These are phyloP conservation scores for Sycophaga agraensis DNA, from an alignment of 1,140 invertebrate genomes.

Conservation along the genomic window DNA sequence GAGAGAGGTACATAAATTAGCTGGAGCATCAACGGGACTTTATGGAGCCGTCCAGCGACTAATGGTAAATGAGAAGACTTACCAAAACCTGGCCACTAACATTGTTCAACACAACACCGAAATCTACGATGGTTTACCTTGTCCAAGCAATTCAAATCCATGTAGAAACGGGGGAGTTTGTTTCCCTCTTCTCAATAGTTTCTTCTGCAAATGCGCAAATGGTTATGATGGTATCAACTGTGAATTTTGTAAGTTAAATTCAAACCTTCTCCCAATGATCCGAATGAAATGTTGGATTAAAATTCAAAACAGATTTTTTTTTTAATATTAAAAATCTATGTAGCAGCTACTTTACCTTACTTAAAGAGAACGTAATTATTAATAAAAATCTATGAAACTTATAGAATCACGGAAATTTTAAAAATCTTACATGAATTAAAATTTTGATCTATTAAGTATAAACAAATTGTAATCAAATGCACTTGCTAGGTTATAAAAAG, in stretches of 20 bases:
- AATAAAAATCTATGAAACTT: too few species aligned
- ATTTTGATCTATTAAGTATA: too few species aligned
- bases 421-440: too few species aligned
- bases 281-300: too few species aligned
- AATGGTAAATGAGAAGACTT: conserved; percentile 74
- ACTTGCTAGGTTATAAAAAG: too few species aligned
- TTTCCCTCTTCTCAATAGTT: conserved; percentile 71
- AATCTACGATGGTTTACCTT: conserved; percentile 71
- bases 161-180: conserved; percentile 78
- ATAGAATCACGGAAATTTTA: too few species aligned
- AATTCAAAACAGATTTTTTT: too few species aligned
- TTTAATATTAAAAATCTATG: too few species aligned
- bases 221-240: conserved; percentile 71
- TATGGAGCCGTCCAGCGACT: conserved; percentile 83
- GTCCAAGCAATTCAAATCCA: conserved; percentile 64
- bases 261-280: too few species aligned
- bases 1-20: conserved; percentile 70
- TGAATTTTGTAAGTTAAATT: conserved; percentile 71
- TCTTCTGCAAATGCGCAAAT: conserved; percentile 69
- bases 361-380: too few species aligned
- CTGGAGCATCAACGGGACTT: conserved; percentile 74
- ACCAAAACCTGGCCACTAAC: conserved; percentile 60
- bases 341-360: too few species aligned
- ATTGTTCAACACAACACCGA: conserved; percentile 58
- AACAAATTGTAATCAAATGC: too few species aligned